A percentile compares a stretch with the other conserved stretches of the same genome.
Evolutionary conservation across 1,140 invertebrate species (phyloP).

Genomic region (Drosophila pectinifera): DNA sequence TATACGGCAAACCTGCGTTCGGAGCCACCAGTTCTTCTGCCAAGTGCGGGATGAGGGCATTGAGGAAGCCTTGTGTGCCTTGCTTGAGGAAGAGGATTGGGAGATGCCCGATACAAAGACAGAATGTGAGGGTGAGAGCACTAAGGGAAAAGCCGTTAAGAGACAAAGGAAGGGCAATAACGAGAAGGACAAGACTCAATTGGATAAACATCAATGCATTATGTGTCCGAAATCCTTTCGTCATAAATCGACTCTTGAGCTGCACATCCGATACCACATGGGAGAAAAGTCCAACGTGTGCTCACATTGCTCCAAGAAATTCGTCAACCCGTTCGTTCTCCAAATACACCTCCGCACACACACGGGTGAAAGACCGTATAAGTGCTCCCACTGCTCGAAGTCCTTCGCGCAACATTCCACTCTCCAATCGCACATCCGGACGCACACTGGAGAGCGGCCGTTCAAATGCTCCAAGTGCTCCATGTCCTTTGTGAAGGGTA

Average conservation of each 20-base stretch:
- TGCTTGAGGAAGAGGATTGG: conserved; percentile 5
- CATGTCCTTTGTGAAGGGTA: neutral
- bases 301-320: neutral
- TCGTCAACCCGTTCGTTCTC: neutral
- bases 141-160: neutral
- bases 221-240: neutral
- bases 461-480: neutral
- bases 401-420: neutral
- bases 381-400: neutral
- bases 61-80: conserved; percentile 4
- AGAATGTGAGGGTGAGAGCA: neutral
- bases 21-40: conserved; percentile 22
- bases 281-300: neutral
- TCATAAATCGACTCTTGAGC: neutral
- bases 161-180: neutral
- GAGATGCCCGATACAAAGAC: neutral
- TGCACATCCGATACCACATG: neutral
- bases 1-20: neutral
- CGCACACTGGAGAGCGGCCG: conserved; percentile 4
- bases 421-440: neutral
- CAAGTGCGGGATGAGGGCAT: conserved; percentile 6
- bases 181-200: neutral
- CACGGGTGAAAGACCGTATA: neutral
- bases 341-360: neutral
- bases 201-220: neutral